Conservation (phyloP, 2,113 vertebrate genomes). For the Copsychus sechellarum region DNA sequence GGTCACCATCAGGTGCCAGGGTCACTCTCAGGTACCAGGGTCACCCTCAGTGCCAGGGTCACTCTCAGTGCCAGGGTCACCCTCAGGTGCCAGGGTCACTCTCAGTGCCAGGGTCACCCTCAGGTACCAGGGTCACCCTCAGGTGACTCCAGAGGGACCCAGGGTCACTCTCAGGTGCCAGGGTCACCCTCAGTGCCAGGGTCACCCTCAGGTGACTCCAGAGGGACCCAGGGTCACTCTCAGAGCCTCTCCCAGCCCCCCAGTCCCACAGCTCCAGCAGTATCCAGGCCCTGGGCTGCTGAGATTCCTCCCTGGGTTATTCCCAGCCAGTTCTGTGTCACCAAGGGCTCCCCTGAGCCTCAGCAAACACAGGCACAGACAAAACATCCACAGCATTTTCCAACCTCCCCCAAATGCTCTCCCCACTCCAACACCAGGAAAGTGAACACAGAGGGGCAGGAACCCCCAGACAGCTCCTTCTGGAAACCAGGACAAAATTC, state of each 20-base stretch:
- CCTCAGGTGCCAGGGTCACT: too few species aligned
- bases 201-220: background rate
- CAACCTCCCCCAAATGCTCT: accelerated
- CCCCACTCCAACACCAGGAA: accelerated
- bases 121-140: too few species aligned
- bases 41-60: too few species aligned
- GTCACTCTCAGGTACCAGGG: too few species aligned
- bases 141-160: too few species aligned
- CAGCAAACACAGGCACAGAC: background rate
- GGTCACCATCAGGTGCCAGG: too few species aligned
- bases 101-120: background rate
- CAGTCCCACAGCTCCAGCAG: accelerated
- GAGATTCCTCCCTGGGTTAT: background rate
- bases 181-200: background rate
- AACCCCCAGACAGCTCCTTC: background rate
- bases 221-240: background rate
- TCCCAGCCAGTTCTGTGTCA: background rate
- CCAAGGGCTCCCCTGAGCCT: background rate
- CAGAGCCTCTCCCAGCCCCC: background rate
- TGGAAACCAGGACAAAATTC: background rate
- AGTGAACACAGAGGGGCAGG: accelerated
- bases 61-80: background rate
- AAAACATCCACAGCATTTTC: accelerated
- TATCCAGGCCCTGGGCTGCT: accelerated
- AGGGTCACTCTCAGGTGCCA: background rate